These are phyloP conservation scores for Blastobasis adustella DNA, from an alignment of 2,888 invertebrate species.

Conservation along the genomic window DNA sequence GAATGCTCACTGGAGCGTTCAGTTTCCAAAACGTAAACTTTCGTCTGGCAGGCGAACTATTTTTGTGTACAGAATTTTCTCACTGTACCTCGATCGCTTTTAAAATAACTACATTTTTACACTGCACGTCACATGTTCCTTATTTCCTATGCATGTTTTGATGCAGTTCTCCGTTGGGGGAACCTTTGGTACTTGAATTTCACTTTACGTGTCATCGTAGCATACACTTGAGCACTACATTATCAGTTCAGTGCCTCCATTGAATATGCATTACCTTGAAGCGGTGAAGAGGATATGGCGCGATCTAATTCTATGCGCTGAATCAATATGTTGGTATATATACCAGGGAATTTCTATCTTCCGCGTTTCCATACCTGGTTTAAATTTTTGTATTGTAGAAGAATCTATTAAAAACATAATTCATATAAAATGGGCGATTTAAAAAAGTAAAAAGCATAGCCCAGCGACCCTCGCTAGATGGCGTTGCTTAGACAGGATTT, in stretches of 20 bases:
- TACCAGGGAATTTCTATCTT: too few relatives aligned
- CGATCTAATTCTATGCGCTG: not conserved
- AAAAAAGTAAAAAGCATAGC: too few relatives aligned
- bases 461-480: too few relatives aligned
- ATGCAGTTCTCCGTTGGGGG: conserved; percentile 1
- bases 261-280: conserved; percentile 7
- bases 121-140: conserved; percentile 2
- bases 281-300: not conserved
- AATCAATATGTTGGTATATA: too few relatives aligned
- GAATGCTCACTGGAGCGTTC: conserved; percentile 3
- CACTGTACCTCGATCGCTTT: not conserved
- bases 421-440: too few relatives aligned
- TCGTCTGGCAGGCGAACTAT: not conserved
- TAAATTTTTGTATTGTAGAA: too few relatives aligned
- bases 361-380: too few relatives aligned
- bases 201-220: conserved; percentile 8
- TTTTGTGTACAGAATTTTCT: not conserved
- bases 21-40: conserved; percentile 1
- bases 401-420: too few relatives aligned
- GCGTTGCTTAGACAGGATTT: too few relatives aligned
- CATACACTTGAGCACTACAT: conserved; percentile 9
- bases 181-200: conserved; percentile 8
- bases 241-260: conserved; percentile 10
- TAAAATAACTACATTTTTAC: conserved; percentile 4
- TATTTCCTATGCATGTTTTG: conserved; percentile 5